Percentiles rank a stretch among this genome's conserved stretches.
phyloP scores from a whole-genome alignment of 2,888 invertebrate genomes.

The Synanthedon andrenaeformis region DNA sequence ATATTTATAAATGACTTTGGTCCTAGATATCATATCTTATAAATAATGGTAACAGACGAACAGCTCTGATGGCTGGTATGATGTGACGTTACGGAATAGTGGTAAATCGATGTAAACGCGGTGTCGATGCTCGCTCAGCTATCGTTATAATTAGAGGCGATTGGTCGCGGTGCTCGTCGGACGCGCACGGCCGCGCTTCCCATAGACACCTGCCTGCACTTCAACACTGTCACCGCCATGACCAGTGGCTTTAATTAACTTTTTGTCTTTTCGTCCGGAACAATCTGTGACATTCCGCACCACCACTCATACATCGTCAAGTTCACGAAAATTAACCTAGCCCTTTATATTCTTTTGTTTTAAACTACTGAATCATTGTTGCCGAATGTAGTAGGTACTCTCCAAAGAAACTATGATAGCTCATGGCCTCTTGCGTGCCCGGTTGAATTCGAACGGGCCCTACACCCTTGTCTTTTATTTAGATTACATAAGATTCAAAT shows the following conservation, averaged over 20 bases:
- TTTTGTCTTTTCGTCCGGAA: constrained; percentile 44
- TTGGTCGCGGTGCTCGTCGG: constrained; percentile 56
- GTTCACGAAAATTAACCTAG: constrained; percentile 17
- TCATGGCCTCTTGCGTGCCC: too few relatives aligned
- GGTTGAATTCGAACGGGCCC: too few relatives aligned
- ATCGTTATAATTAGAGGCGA: constrained; percentile 56
- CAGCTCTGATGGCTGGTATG: too few relatives aligned
- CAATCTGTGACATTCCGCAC: constrained; percentile 44
- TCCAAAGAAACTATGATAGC: too few relatives aligned
- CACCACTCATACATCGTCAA: constrained; percentile 9
- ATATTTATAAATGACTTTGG: too few relatives aligned
- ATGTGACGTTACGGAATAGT: too few relatives aligned
- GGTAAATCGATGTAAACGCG: constrained; percentile 6
- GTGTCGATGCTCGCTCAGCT: constrained; percentile 15
- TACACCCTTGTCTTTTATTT: too few relatives aligned
- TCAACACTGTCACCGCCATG: constrained; percentile 21
- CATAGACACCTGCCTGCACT: constrained; percentile 54
- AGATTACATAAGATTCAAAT: too few relatives aligned
- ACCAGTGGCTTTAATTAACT: constrained; percentile 49
- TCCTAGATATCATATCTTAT: not conserved
- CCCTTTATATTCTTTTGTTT: too few relatives aligned
- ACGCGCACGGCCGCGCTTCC: constrained; percentile 67
- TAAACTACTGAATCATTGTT: too few relatives aligned
- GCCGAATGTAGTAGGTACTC: too few relatives aligned
- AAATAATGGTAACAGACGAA: too few relatives aligned